These are phyloP conservation scores for Calephelis virginiensis DNA, from an alignment of 1,140 invertebrate genomes.

Conservation along the genomic window DNA sequence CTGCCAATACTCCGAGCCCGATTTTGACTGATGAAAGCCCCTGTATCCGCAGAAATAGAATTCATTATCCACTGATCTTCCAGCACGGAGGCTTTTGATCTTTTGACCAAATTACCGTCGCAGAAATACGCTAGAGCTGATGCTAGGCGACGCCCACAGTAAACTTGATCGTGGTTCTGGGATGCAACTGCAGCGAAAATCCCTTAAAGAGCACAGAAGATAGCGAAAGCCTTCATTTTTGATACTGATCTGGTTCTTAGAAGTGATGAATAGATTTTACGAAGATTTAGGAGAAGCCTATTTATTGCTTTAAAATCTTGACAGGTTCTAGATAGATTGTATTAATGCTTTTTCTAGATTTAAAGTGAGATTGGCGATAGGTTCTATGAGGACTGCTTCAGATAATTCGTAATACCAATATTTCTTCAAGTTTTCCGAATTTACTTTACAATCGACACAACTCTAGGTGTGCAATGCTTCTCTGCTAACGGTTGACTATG, in stretches of 20 bases:
- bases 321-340: no score
- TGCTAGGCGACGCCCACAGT: slow-evolving; percentile 32
- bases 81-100: slow-evolving; percentile 3
- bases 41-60: not conserved
- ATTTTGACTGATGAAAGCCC: slow-evolving; percentile 29
- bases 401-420: no score
- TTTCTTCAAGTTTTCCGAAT: no score
- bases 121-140: slow-evolving; percentile 29
- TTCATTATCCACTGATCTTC: no score
- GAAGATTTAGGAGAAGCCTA: no score
- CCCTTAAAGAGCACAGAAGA: slow-evolving; percentile 21
- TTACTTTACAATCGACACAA: no score
- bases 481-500: not conserved
- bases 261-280: not conserved
- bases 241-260: no score
- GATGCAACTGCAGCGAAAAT: slow-evolving; percentile 15
- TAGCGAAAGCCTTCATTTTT: slow-evolving; percentile 25
- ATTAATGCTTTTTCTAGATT: no score
- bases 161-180: slow-evolving; percentile 27
- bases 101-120: slow-evolving; percentile 30
- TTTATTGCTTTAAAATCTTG: no score
- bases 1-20: slow-evolving; percentile 28
- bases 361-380: no score
- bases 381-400: no score
- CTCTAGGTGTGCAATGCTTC: not conserved